Percentiles rank a stretch among this genome's conserved stretches.
Conservation (phyloP, 2,113 vertebrate species). For the Ramphastos sulfuratus region DNA sequence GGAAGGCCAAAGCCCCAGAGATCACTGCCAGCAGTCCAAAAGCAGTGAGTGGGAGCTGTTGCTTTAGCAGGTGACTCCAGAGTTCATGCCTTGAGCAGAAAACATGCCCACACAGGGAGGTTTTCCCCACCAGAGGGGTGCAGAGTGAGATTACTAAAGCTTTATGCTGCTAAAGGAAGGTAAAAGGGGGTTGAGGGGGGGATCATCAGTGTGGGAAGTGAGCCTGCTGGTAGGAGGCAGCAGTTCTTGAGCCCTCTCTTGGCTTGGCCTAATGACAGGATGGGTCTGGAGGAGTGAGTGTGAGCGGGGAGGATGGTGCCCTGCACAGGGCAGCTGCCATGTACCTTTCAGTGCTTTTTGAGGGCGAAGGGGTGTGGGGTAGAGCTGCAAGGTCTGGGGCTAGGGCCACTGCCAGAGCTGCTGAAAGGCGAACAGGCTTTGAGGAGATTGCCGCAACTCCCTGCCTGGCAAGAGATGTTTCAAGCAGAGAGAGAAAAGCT, state of each 20-base stretch:
- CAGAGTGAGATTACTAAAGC: not conserved
- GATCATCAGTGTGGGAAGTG: rapidly evolving
- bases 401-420: rapidly evolving
- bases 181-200: not conserved
- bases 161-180: not conserved
- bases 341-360: not conserved
- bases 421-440: not conserved
- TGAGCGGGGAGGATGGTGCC: rapidly evolving
- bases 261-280: rapidly evolving
- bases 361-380: rapidly evolving
- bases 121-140: not conserved
- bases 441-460: not conserved
- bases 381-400: not conserved
- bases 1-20: not conserved
- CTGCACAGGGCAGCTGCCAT: rapidly evolving
- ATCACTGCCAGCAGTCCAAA: not conserved
- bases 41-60: rapidly evolving
- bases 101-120: rapidly evolving
- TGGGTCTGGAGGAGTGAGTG: not conserved
- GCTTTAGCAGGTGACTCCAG: not conserved
- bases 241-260: not conserved
- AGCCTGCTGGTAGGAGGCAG: rapidly evolving
- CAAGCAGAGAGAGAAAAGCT: too few species aligned
- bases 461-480: not conserved
- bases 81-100: rapidly evolving